Base-by-base conservation (phyloP, 2,113 vertebrate species). In the Castor canadensis region DNA sequence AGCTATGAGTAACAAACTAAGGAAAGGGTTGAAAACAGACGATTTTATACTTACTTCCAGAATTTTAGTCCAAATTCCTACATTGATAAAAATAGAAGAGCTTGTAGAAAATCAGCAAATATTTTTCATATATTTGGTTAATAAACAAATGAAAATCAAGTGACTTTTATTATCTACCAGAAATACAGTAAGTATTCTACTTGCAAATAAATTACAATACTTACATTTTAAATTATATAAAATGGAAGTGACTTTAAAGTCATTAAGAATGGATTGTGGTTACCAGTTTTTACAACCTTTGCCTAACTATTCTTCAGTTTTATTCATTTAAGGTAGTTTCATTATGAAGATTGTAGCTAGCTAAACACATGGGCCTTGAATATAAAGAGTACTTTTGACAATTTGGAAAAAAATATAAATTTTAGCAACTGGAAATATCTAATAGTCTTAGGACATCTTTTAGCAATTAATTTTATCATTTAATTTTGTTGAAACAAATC, bases 1-100 rank as follows among this genome's bases (percentile, higher is more conserved):
- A 97, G 6, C 6, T 95, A 6, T 95, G 93, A 94, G n/a, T 71
- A 82, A 52, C 22, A 95, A 96, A 90, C 95, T 97, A 95, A 96
- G 88, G 35, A 73, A 82, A 58, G 2, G 58, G 49, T 24, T 24
- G 5, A 79, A 95, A 95, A 88, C 16, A 93, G 75, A 94, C 66
- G 32, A 26, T 90, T 96, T 80, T 38, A 52, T 13, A 76, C 64
- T 93, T 93, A 76, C 17, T 87, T 62, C 35, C 0, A 1, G 40
- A 71, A 11, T 45, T 1, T 69, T 83, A 6, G 22, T 67, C 17
- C 17, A 88, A 92, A 73, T 75, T 90, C 67, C 80, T 35, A 5
- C 1, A 75, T 58, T 86, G 60, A 47, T 15, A 28, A 52, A 95
- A 93, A 83, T 5, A 35, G 20, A 87, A 80, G 3, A 0, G 1